These are phyloP conservation scores for Geophilus truncorum DNA, from an alignment of 2,888 invertebrate genomes.

Conservation along the genomic window DNA sequence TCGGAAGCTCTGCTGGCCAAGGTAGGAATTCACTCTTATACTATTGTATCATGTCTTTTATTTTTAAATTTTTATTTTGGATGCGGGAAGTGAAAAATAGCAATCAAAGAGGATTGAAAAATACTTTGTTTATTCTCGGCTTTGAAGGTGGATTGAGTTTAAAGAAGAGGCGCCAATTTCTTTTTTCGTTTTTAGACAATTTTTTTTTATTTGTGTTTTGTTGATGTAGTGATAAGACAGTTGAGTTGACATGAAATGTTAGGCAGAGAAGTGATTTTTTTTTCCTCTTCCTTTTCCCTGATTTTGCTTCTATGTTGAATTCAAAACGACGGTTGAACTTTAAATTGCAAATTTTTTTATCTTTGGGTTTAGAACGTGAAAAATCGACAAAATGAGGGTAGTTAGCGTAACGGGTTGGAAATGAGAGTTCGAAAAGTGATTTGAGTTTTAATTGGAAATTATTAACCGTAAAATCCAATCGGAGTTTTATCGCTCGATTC, in stretches of 20 bases:
- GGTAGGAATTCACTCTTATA: background rate
- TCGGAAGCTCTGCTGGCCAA: background rate
- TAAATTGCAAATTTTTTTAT: background rate
- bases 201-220: background rate
- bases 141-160: background rate
- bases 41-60: background rate
- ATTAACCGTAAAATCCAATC: too few species aligned
- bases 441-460: too few species aligned
- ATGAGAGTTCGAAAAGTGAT: too few species aligned
- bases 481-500: too few species aligned
- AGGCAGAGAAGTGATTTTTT: background rate
- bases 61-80: background rate
- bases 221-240: background rate
- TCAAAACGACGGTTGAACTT: background rate
- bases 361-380: background rate
- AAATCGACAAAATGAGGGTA: background rate
- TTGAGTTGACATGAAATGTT: background rate
- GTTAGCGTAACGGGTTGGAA: too few species aligned
- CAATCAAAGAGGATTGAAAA: background rate
- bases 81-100: background rate
- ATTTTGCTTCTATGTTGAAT: background rate
- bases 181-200: background rate
- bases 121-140: background rate
- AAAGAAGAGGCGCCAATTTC: background rate
- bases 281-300: background rate